Evolutionary conservation across 1,140 invertebrate species (phyloP), one percentile per base, ranked within the genome.

Genomic region (Aphidius ervi): DNA sequence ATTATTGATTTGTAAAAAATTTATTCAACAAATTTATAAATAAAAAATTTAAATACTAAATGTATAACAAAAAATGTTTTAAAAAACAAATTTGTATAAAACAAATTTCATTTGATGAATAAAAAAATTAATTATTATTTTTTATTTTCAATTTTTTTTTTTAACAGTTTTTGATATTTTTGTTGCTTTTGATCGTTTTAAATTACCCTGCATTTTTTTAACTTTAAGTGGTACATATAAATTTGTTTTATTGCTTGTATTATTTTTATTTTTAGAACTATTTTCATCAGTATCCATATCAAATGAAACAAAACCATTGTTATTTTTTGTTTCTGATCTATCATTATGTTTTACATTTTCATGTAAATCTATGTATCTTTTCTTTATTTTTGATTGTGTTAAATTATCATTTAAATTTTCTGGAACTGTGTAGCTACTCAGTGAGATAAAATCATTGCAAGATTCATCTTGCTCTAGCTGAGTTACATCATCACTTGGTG

Each of bases 151-250:
- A n/a, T 10, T 16, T 41, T 39, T 62, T 62, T 65, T 73, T 58
- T 72, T 69, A 39, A 67, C 68, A 59, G n/a, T 58, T 58, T 79
- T 71, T 5, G 64, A 9, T n/a, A 55, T 39, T 67, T 74, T 76
- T 3, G 71, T 76, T 9, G 74, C 72, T 67, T 79, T 80, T 7
- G 53, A 37, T 56, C 77, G 65, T 63, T 71, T 73, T 10, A 42
- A 42, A 60, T 73, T 79, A 42, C 73, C 74, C 60, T 71, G 68
- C 42, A 76, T 53, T 23, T 74, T 67, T 67, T 74, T 77, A 5
- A 80, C 68, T 72, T 74, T 80, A 4, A 80, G 55, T 20, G 76
- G 66, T 50, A 73, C 46, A 65, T 79, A 79, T 5, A 4, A 63
- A 16, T 16, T n/a, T 65, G 16, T 61, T 67, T 65, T 55, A n/a